These are phyloP conservation scores for Turritopsis dohrnii DNA, from an alignment of 30 jellyfish, hydroid and myxozoan species.

Conservation along the genomic window DNA sequence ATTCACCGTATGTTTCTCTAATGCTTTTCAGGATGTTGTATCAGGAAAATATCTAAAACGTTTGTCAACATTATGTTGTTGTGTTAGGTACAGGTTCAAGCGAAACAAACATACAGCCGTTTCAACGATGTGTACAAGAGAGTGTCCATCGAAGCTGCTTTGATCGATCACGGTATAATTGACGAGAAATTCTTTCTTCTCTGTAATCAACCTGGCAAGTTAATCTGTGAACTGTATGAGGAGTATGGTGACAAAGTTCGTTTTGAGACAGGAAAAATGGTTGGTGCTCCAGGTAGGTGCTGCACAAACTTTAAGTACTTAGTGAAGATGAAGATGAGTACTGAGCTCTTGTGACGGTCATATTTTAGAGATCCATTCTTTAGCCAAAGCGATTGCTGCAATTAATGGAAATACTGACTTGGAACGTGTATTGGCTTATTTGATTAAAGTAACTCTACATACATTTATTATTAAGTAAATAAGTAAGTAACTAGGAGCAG, in stretches of 20 bases:
- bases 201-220: conserved; percentile 51
- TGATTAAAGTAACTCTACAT: conserved; percentile 23
- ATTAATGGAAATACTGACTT: conserved; percentile 17
- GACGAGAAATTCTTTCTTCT: conserved; percentile 51
- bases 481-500: background rate
- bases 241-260: conserved; percentile 73
- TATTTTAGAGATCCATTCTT: conserved; percentile 18
- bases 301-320: background rate
- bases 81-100: conserved; percentile 25
- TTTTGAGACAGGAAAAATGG: conserved; percentile 63
- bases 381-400: conserved; percentile 11
- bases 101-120: conserved; percentile 34
- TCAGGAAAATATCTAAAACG: no score
- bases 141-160: conserved; percentile 58
- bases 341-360: background rate
- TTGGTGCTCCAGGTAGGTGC: conserved; percentile 69
- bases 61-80: no score
- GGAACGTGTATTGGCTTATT: conserved; percentile 11
- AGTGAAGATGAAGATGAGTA: background rate
- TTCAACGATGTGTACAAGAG: conserved; percentile 47
- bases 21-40: no score
- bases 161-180: conserved; percentile 53
- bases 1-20: no score
- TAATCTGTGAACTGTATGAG: conserved; percentile 67
- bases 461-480: no score